Evolutionary conservation across 2,113 vertebrate genomes (phyloP).

Genomic region (Rhodinocichla rosea): DNA sequence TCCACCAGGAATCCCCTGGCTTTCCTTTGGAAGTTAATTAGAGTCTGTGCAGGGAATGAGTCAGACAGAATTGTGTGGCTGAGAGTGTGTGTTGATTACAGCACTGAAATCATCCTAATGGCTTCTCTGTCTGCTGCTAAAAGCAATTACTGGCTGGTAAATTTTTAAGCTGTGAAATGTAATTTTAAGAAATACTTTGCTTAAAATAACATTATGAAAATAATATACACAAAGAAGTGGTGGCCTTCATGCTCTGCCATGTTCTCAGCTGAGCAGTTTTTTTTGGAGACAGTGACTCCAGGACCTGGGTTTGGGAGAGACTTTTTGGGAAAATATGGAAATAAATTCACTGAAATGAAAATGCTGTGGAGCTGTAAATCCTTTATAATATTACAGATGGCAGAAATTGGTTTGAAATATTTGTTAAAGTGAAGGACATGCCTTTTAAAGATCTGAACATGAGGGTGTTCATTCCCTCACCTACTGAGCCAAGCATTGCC

Average conservation of each 20-base stretch:
- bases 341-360: not conserved
- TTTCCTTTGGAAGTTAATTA: constrained; percentile 46
- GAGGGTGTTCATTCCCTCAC: not conserved
- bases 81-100: constrained; percentile 11
- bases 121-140: not conserved
- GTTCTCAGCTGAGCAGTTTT: fast-evolving
- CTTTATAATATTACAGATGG: not conserved
- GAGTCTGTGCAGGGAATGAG: constrained; percentile 34
- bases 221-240: not conserved
- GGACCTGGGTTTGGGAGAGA: not conserved
- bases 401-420: not conserved
- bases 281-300: not conserved
- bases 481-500: not conserved
- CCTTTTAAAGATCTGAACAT: not conserved
- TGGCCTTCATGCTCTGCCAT: fast-evolving
- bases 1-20: constrained; percentile 7
- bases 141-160: constrained; percentile 38
- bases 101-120: constrained; percentile 21
- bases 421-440: not conserved
- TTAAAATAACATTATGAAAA: not conserved
- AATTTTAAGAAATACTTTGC: constrained; percentile 13
- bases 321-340: not conserved
- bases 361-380: not conserved
- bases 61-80: constrained; percentile 5
- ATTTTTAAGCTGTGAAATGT: not conserved